Evolutionary conservation across 2,113 vertebrate species (phyloP).

Genomic region (Mugil cephalus): DNA sequence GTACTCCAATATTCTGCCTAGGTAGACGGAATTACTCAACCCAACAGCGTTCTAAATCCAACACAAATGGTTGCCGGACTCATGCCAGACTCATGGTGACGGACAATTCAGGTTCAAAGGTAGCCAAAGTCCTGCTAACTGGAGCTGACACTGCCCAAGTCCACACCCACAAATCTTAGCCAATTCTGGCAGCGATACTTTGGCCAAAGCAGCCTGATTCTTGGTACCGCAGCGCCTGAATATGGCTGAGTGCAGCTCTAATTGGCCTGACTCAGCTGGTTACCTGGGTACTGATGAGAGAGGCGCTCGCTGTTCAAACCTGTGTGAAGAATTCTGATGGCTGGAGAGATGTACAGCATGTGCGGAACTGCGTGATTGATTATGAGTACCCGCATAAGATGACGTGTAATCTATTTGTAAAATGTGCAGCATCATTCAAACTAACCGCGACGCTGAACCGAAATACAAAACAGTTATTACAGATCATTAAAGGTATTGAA

Average conservation of each 20-base stretch:
- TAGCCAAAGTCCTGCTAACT: constrained; percentile 32
- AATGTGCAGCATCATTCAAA: not conserved
- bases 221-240: constrained; percentile 35
- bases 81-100: constrained; percentile 25
- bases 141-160: constrained; percentile 30
- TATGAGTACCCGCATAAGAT: not conserved
- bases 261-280: constrained; percentile 43
- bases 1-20: constrained; percentile 3
- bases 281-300: constrained; percentile 48
- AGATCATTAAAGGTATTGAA: not conserved
- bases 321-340: constrained; percentile 1
- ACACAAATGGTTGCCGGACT: constrained; percentile 29
- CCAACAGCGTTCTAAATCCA: constrained; percentile 32
- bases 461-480: not conserved
- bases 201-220: constrained; percentile 32
- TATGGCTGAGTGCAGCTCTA: constrained; percentile 40
- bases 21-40: constrained; percentile 28
- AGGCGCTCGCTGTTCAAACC: constrained; percentile 25
- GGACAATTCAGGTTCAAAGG: constrained; percentile 33
- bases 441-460: not conserved
- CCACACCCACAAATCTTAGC: constrained; percentile 41
- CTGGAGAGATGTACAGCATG: not conserved
- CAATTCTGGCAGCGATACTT: constrained; percentile 32
- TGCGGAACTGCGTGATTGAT: not conserved
- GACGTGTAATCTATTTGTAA: not conserved